phyloP scores from a whole-genome alignment of 2,797 vertebrate genomes.

The Ataeniobius toweri region DNA sequence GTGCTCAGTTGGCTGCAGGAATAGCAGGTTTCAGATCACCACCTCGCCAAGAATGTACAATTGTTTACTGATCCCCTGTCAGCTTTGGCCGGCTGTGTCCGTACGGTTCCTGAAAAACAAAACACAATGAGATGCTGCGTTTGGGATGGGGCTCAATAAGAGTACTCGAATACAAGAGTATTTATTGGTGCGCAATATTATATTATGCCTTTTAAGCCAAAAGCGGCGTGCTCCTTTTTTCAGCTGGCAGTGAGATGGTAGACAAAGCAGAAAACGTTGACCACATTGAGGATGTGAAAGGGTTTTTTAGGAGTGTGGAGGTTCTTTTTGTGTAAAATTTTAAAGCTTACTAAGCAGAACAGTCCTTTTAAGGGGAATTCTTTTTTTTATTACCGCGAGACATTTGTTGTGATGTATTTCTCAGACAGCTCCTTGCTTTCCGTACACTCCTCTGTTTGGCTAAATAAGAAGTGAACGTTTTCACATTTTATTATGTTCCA shows the following conservation, averaged over 20 bases:
- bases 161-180: too few relatives aligned
- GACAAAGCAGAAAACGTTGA: background rate
- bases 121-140: too few relatives aligned
- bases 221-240: background rate
- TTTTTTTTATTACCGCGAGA: too few relatives aligned
- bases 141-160: too few relatives aligned
- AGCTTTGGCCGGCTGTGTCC: background rate
- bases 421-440: background rate
- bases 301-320: background rate
- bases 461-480: background rate
- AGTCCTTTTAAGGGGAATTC: too few relatives aligned
- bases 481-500: background rate
- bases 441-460: background rate
- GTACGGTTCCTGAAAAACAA: too few relatives aligned
- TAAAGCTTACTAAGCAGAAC: background rate
- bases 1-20: background rate
- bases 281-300: slow-evolving; percentile 3
- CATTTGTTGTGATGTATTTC: background rate
- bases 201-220: too few relatives aligned
- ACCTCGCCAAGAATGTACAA: background rate
- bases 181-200: too few relatives aligned
- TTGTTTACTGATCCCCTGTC: background rate
- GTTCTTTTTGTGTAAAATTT: background rate
- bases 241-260: background rate
- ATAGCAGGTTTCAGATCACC: background rate